A percentile compares a stretch with the other conserved stretches of the same genome.
phyloP scores from a whole-genome alignment of 2,888 invertebrate species.

The Lypha dubia region DNA sequence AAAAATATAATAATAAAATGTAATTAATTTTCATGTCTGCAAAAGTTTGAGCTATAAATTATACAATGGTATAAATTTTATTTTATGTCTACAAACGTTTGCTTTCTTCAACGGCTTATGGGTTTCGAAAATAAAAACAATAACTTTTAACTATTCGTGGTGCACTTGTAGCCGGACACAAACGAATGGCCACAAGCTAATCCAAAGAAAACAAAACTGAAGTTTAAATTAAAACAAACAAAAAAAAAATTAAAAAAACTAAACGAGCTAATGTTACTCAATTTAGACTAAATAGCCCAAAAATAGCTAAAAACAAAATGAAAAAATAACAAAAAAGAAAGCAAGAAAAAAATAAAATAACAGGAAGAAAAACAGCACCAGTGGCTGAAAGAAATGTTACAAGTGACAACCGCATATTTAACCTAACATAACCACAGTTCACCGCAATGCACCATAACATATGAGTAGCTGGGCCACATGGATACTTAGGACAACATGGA shows the following conservation, averaged over 20 bases:
- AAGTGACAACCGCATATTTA: conserved; percentile 78
- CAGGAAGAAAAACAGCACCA: conserved; percentile 36
- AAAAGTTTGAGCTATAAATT: conserved; percentile 54
- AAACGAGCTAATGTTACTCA: conserved; percentile 29
- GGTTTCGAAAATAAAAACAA: conserved; percentile 44
- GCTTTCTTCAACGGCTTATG: conserved; percentile 20
- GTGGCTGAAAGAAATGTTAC: conserved; percentile 38
- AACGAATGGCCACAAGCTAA: conserved; percentile 45
- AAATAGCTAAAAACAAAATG: conserved; percentile 9
- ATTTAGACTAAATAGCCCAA: conserved; percentile 55
- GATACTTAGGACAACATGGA: conserved; percentile 56
- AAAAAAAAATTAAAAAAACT: not conserved
- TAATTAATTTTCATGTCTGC: conserved; percentile 53
- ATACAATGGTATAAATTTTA: conserved; percentile 43
- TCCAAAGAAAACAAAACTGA: conserved; percentile 45
- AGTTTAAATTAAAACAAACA: no score
- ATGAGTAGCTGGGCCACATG: conserved; percentile 72
- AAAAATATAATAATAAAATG: not conserved
- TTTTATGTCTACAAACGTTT: conserved; percentile 54
- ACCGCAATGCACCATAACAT: conserved; percentile 74
- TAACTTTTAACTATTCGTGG: not conserved
- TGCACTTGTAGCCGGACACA: conserved; percentile 43
- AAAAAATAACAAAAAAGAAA: conserved; percentile 30
- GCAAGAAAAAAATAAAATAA: conserved; percentile 33
- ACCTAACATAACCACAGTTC: conserved; percentile 74